Percentiles rank a stretch among this genome's conserved stretches.
phyloP scores from a whole-genome alignment of 2,113 vertebrate species.

The Cromileptes altivelis region DNA sequence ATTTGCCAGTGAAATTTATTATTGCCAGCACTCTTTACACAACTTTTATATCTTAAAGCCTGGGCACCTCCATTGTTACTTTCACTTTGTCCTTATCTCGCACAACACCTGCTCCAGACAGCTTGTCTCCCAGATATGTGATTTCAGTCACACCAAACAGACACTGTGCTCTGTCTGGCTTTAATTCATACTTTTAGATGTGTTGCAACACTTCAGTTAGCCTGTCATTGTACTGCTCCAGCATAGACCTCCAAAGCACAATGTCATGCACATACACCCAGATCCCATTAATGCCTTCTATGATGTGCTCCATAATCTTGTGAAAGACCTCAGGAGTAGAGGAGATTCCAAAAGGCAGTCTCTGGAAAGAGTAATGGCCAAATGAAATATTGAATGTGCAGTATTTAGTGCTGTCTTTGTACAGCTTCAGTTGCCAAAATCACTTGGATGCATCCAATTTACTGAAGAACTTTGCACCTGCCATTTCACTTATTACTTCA shows the following conservation, averaged over 20 bases:
- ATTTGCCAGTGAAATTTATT: not conserved
- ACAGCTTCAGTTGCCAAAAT: not conserved
- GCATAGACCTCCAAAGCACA: not conserved
- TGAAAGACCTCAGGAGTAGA: not conserved
- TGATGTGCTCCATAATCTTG: not conserved
- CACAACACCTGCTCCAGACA: not conserved
- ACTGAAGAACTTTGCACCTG: not conserved
- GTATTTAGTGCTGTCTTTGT: not conserved
- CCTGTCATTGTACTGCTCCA: not conserved
- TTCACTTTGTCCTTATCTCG: not conserved
- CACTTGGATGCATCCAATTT: not conserved
- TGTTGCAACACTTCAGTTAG: not conserved
- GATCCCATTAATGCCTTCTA: not conserved
- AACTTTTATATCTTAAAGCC: not conserved
- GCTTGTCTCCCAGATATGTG: conserved; percentile 10
- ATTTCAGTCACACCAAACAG: conserved; percentile 8
- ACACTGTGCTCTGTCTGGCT: conserved; percentile 2
- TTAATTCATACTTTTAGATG: not conserved
- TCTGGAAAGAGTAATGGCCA: not conserved
- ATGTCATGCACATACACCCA: not conserved
- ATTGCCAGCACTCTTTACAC: not conserved
- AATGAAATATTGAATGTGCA: not conserved
- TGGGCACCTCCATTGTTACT: not conserved
- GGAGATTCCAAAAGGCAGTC: not conserved
- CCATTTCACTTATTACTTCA: not conserved